Conservation (phyloP, 2,113 vertebrate species). For the Equus przewalskii region DNA sequence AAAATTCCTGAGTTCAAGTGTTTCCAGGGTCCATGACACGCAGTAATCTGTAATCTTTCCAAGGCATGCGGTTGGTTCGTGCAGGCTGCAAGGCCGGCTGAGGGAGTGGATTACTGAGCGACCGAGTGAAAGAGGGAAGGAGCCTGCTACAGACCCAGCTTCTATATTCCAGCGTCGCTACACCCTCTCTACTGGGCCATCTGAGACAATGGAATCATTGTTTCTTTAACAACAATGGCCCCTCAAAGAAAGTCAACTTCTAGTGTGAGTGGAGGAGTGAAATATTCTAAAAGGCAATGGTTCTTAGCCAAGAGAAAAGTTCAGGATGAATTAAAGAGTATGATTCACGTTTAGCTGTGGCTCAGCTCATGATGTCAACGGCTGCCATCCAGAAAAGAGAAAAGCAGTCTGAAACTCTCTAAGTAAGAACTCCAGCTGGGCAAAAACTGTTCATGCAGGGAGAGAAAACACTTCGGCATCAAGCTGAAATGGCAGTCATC, state of each 20-base stretch:
- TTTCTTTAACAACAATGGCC: neutral
- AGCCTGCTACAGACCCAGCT: neutral
- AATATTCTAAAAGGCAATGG: conserved; percentile 37
- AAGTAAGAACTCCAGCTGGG: neutral
- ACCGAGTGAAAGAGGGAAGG: neutral
- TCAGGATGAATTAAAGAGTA: neutral
- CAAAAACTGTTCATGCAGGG: neutral
- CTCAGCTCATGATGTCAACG: neutral
- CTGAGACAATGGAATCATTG: neutral
- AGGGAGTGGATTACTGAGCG: neutral
- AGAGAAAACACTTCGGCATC: neutral
- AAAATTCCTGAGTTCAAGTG: conserved; percentile 31
- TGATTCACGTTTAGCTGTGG: neutral
- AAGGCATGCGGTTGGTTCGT: neutral
- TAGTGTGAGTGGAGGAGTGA: neutral
- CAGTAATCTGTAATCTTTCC: neutral
- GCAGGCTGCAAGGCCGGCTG: neutral
- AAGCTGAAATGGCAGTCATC: neutral
- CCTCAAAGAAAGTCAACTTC: neutral
- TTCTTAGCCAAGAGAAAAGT: conserved; percentile 18
- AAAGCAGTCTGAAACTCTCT: neutral
- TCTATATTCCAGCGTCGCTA: neutral
- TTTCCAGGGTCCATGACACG: neutral
- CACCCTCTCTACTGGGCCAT: neutral
- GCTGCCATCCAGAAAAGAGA: neutral